Evolutionary conservation across 2,113 vertebrate species (phyloP).

Genomic region (Platycercus adscitus): DNA sequence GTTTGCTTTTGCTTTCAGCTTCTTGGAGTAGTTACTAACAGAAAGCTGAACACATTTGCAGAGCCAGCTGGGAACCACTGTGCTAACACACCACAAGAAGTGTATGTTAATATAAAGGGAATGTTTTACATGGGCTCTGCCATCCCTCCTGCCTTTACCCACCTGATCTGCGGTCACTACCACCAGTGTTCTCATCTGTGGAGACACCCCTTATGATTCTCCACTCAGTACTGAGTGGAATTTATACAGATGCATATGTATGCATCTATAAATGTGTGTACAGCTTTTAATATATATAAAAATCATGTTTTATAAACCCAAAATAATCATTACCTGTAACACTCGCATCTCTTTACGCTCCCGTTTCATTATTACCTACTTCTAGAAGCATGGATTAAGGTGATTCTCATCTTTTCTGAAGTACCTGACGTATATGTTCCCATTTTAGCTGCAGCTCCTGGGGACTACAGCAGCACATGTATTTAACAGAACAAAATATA

Average conservation of each 20-base stretch:
- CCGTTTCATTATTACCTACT: background rate
- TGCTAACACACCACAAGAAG: background rate
- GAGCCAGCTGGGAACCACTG: background rate
- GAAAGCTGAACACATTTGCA: background rate
- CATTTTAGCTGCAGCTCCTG: background rate
- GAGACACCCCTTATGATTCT: background rate
- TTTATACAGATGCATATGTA: background rate
- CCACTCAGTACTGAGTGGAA: background rate
- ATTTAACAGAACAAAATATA: background rate
- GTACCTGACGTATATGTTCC: background rate
- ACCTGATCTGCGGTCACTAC: background rate
- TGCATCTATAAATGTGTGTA: background rate
- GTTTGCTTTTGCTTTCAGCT: slow-evolving; percentile 6
- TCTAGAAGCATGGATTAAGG: background rate
- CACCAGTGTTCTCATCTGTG: background rate
- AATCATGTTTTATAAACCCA: background rate
- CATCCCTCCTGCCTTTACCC: background rate
- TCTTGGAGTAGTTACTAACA: background rate
- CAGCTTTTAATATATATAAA: background rate
- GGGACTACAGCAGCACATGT: background rate
- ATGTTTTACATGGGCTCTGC: background rate
- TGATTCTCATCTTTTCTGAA: background rate
- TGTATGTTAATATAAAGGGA: background rate
- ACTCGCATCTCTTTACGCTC: background rate
- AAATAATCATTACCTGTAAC: background rate